These are phyloP conservation scores for Leptopilina clavipes DNA, from an alignment of 1,140 invertebrate genomes.

Conservation along the genomic window DNA sequence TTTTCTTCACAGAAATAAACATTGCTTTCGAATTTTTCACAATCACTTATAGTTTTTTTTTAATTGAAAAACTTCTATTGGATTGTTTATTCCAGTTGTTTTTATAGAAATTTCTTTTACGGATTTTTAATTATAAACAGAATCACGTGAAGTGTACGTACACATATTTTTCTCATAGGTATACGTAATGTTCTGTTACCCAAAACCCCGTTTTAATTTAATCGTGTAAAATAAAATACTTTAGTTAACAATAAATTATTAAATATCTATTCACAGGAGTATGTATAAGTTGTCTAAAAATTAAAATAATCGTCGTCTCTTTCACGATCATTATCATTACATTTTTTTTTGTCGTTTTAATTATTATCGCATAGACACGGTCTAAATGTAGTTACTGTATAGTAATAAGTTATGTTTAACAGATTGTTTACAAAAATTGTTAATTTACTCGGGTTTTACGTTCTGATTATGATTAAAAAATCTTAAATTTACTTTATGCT, in stretches of 20 bases:
- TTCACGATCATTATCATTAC: not conserved
- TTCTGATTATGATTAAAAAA: not conserved
- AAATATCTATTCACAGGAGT: constrained; percentile 74
- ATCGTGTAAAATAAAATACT: constrained; percentile 64
- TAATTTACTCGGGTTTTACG: not conserved
- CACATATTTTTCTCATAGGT: too few relatives aligned
- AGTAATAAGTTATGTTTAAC: constrained; percentile 7
- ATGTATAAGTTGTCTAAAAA: constrained; percentile 57
- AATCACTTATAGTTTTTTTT: too few relatives aligned
- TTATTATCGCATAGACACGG: constrained; percentile 45
- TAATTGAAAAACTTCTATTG: not conserved
- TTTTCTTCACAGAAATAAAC: not conserved
- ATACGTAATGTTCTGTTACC: too few relatives aligned
- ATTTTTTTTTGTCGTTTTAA: constrained; percentile 16
- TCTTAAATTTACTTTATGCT: constrained; percentile 20
- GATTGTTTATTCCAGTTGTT: not conserved
- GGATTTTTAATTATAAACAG: too few relatives aligned
- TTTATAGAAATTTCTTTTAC: not conserved
- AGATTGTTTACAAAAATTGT: constrained; percentile 28
- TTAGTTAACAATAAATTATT: constrained; percentile 74
- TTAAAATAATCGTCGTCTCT: constrained; percentile 3
- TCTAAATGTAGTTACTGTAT: constrained; percentile 38
- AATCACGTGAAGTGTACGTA: too few relatives aligned
- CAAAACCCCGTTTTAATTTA: constrained; percentile 61
- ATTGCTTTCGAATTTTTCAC: not conserved